Evolutionary conservation across 2,888 invertebrate species (phyloP), one percentile per base, ranked within the genome.

Genomic region (Phengaris arion): DNA sequence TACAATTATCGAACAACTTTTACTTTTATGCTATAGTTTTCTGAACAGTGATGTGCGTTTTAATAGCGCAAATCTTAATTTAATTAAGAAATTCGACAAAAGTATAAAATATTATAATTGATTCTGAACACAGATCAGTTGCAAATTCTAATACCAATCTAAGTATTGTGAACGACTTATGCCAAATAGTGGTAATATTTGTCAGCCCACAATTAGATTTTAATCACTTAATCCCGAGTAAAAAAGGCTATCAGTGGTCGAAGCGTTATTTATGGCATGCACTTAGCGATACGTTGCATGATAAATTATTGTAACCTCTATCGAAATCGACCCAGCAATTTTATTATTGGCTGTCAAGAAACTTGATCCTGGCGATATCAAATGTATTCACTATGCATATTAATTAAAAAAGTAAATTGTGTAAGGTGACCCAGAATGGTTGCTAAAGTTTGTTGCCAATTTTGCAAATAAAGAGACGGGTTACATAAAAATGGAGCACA

Each of bases 1-100:
- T 22, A 51, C 15, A 10, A 51, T 69, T 69, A n/a, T 51, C 15
- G 51, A 15, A 10, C 69, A 69, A 70, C 70, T 70, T 70, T 70
- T 70, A 70, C 70, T 70, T 70, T 70, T 70, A 35, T 35, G 12
- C 2, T 64, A 59, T 10, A 2, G 12, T 64, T 80, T 85, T 89
- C 87, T 90, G 90, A 90, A 91, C 86, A 73, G 79, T 79, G 79
- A 81, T 83, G 85, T 64, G 8, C 22, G 22, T 59, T 22, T 57
- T 57, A 4, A 59, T 48, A 48, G 7, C 48, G 48, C 1, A 1
- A 7, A 8, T 8, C 7, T 48, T 48, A 48, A 6, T 48, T 46
- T 46, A 6, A 7, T 48, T 4, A 1, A 35, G 2, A 35, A 35
- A 35, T 48, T 0, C 8, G 6, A 48, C 6, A 8, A 48, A 48